Percentiles rank a stretch among this genome's conserved stretches.
These are phyloP conservation scores for Nebria salina DNA, from an alignment of 2,888 invertebrate genomes.

Conservation along the genomic window DNA sequence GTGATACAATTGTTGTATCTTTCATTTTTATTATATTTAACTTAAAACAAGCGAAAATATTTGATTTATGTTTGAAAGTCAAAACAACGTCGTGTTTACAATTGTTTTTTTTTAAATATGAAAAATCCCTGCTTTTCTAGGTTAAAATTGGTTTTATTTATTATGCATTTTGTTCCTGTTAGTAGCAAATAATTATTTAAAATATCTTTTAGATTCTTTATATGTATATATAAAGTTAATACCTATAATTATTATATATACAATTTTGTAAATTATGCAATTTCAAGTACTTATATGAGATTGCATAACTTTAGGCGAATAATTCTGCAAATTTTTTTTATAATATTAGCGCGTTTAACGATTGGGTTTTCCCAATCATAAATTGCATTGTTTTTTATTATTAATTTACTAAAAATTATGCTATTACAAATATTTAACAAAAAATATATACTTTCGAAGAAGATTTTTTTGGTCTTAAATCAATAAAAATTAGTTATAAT, in stretches of 20 bases:
- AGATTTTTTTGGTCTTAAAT: no score
- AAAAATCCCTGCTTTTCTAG: neutral
- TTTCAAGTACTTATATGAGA: neutral
- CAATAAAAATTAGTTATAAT: no score
- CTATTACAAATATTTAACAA: no score
- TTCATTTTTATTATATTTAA: conserved; percentile 31
- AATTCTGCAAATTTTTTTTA: neutral
- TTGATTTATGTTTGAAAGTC: neutral
- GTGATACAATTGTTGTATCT: conserved; percentile 10
- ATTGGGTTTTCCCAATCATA: no score
- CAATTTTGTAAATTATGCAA: neutral
- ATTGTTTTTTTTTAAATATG: neutral
- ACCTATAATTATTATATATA: neutral
- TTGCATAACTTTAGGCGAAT: neutral
- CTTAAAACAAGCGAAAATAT: neutral
- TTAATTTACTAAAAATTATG: no score
- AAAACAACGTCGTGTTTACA: conserved; percentile 1
- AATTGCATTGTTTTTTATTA: no score
- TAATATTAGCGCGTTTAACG: no score
- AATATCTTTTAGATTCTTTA: no score
- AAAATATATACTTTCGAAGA: no score
- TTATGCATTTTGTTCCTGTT: neutral
- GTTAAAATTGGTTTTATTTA: neutral
- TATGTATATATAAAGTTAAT: neutral
- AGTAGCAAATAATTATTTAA: no score